These are phyloP conservation scores for Hybognathus amarus DNA, from an alignment of 2,797 vertebrate species.

Conservation along the genomic window DNA sequence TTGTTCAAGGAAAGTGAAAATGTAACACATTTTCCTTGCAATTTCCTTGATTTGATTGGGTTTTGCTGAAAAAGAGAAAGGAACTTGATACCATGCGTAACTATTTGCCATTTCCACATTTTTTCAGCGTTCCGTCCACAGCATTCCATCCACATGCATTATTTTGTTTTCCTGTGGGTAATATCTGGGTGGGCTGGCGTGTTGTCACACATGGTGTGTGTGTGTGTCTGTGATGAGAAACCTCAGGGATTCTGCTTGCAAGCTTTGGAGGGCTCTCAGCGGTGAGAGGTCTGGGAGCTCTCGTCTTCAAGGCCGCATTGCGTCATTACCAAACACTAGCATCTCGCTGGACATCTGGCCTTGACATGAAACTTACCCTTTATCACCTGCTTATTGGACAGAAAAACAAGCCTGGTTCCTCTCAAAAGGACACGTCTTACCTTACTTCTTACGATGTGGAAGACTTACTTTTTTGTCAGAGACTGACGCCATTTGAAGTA, in stretches of 20 bases:
- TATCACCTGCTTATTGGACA: constrained; percentile 65
- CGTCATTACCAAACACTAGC: constrained; percentile 62
- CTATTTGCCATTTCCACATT: neutral
- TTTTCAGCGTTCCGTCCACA: neutral
- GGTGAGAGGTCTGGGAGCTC: constrained; percentile 56
- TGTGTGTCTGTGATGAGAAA: constrained; percentile 46
- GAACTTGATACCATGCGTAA: neutral
- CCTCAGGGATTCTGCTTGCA: constrained; percentile 49
- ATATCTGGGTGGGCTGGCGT: constrained; percentile 45
- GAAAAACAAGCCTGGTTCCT: constrained; percentile 63
- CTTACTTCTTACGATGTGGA: constrained; percentile 44
- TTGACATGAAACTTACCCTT: constrained; percentile 65
- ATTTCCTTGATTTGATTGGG: neutral
- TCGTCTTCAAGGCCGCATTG: constrained; percentile 62
- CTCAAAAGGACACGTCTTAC: constrained; percentile 58
- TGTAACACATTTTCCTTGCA: constrained; percentile 12
- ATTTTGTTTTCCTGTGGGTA: constrained; percentile 35
- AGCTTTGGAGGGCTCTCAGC: constrained; percentile 57
- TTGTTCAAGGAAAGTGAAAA: constrained; percentile 6
- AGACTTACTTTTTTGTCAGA: constrained; percentile 29
- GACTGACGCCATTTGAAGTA: constrained; percentile 24
- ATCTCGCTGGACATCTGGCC: constrained; percentile 60
- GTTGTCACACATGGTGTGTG: constrained; percentile 38
- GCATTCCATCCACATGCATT: constrained; percentile 32
- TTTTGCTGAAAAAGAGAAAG: constrained; percentile 10